Conservation (phyloP, 2,113 vertebrate species). For the Recurvirostra avosetta region DNA sequence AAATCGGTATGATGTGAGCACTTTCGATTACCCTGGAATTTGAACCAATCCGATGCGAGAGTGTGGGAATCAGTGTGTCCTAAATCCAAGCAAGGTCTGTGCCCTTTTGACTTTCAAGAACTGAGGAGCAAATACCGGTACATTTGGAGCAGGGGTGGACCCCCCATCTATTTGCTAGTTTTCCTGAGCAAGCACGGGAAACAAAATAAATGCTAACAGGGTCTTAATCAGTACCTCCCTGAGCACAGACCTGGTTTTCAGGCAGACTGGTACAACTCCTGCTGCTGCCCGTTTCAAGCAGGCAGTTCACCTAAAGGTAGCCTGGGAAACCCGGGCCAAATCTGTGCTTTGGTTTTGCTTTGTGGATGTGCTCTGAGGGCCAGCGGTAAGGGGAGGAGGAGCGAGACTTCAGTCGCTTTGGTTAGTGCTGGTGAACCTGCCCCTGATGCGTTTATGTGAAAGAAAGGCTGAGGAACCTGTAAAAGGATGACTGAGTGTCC, state of each 20-base stretch:
- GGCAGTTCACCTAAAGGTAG: not conserved
- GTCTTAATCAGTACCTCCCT: not conserved
- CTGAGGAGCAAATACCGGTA: not conserved
- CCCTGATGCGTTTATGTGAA: not conserved
- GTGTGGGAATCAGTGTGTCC: not conserved
- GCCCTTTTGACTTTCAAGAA: not conserved
- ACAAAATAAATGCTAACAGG: not conserved
- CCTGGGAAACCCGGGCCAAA: not conserved
- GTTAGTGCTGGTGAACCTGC: not conserved
- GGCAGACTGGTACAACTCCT: not conserved
- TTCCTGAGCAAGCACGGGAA: not conserved
- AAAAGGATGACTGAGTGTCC: not conserved
- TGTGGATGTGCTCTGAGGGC: not conserved
- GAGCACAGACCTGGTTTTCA: not conserved
- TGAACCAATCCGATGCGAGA: not conserved
- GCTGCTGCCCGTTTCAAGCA: fast-evolving
- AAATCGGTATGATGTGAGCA: not conserved
- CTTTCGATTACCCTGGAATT: not conserved
- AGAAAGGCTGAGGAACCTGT: not conserved
- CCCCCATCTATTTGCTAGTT: not conserved
- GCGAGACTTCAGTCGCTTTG: not conserved
- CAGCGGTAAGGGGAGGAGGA: not conserved
- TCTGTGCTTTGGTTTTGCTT: not conserved
- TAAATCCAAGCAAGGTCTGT: not conserved
- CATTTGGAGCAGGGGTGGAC: not conserved